Evolutionary conservation across 37 sponge, comb jelly and placozoan species (phyloP).

Genomic region (Crambe crambe): DNA sequence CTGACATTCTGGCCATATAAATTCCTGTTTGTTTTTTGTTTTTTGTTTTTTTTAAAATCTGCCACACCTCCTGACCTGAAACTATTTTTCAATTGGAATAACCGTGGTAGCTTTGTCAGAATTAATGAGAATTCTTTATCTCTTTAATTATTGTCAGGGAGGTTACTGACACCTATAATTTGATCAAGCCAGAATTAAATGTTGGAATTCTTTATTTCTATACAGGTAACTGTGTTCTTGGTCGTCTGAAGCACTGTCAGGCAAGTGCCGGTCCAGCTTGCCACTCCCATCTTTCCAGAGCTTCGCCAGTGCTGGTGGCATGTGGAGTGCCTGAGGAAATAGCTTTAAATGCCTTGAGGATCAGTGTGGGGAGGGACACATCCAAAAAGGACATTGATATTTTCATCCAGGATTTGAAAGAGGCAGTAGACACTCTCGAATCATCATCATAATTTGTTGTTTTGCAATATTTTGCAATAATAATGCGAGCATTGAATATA

Average conservation of each 20-base stretch:
- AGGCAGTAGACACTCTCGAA: conserved; percentile 1
- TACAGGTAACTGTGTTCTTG: conserved; percentile 36
- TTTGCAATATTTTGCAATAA: conserved; percentile 10
- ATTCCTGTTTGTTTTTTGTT: no score
- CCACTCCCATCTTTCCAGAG: conserved; percentile 26
- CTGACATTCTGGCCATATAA: no score
- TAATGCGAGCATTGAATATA: conserved; percentile 25
- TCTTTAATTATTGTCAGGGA: no score
- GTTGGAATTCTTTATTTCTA: no score
- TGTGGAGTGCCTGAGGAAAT: conserved; percentile 57
- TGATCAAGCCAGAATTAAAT: no score
- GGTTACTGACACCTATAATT: no score
- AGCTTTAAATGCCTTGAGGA: conserved; percentile 58
- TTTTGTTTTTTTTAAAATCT: no score
- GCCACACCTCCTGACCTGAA: no score
- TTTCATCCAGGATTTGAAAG: conserved; percentile 49
- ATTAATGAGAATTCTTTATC: no score
- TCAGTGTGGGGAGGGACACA: conserved; percentile 70
- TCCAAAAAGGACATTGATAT: conserved; percentile 56
- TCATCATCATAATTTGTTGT: conserved; percentile 4
- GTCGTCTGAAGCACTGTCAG: conserved; percentile 21
- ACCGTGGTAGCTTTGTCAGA: no score
- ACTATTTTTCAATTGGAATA: no score
- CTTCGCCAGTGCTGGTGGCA: conserved; percentile 49
- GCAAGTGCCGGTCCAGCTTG: conserved; percentile 67